These are phyloP conservation scores for Rhizoglyphus robini DNA, from an alignment of 1,140 invertebrate genomes.

Conservation along the genomic window DNA sequence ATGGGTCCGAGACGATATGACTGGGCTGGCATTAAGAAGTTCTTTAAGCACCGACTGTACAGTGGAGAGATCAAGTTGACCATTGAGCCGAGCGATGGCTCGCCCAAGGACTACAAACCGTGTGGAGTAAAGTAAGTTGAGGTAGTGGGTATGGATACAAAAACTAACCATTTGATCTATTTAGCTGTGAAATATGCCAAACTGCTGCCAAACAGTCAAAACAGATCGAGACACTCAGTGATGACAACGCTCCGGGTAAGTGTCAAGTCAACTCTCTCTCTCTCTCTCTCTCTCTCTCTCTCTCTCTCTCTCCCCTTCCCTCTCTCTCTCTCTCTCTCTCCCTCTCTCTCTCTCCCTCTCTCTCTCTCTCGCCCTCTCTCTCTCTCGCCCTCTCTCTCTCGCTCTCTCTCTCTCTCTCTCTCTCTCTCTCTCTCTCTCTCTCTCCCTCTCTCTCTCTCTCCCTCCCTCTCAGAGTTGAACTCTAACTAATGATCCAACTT, in stretches of 20 bases:
- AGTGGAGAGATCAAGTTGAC: constrained; percentile 50
- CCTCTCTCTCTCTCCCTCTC: too few species aligned
- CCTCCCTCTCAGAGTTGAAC: too few species aligned
- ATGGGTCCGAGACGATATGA: constrained; percentile 78
- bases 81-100: constrained; percentile 31
- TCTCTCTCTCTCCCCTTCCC: too few species aligned
- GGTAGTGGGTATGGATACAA: not conserved
- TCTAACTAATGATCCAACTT: too few species aligned
- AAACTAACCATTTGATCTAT: constrained; percentile 11
- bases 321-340: too few species aligned
- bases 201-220: constrained; percentile 18
- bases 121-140: constrained; percentile 33
- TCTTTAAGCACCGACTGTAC: constrained; percentile 53
- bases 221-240: not conserved
- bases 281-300: too few species aligned
- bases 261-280: too few species aligned
- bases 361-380: too few species aligned
- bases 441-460: too few species aligned
- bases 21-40: constrained; percentile 60
- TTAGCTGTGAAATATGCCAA: constrained; percentile 23
- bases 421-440: too few species aligned
- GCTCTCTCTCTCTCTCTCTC: too few species aligned
- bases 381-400: too few species aligned
- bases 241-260: not conserved
- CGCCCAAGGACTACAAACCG: constrained; percentile 30